Evolutionary conservation across 1,140 invertebrate species (phyloP), one percentile per base, ranked within the genome.

Genomic region (Tribolium castaneum): DNA sequence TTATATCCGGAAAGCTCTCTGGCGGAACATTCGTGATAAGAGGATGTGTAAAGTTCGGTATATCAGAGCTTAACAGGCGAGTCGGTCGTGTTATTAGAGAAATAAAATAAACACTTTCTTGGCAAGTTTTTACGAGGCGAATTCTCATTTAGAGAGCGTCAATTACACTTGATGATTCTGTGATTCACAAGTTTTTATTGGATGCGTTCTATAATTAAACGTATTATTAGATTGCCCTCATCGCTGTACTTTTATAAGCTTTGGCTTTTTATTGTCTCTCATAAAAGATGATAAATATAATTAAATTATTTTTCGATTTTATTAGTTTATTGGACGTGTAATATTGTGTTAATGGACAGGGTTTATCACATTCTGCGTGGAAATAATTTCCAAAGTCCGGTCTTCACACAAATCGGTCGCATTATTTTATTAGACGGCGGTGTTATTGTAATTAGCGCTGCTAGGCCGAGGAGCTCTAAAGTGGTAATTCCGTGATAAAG

Each of bases 121-220:
- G 59, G 80, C 19, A 72, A 51, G 52, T 70, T 78, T 82, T 82
- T 82, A 81, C 70, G 77, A 79, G 76, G 34, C 59, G 22, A 59
- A 70, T 75, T 76, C 78, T 80, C 81, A 81, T 82, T 82, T 82
- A 78, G 76, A 75, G 80, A 77, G 74, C 51, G 72, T 77, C 80
- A 82, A 82, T 83, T 83, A 83, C 79, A 81, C 76, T 83, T 83
- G 79, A 83, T 83, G 82, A 82, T 83, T 83, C 79, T 79, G 80
- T 83, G 82, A 83, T 83, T 83, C 80, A 82, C 79, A 79, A 79
- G 74, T 80, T 82, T 82, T 82, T 82, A 82, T 82, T 82, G 78
- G 78, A 73, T 76, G 54, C 59, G 54, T 72, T 59, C 49, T 71
- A 77, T 82, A 82, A 82, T 82, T 82, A 80, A 81, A 80, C 66